These are phyloP conservation scores for Meghimatium bilineatum DNA, from an alignment of 2,888 invertebrate genomes.

Conservation along the genomic window DNA sequence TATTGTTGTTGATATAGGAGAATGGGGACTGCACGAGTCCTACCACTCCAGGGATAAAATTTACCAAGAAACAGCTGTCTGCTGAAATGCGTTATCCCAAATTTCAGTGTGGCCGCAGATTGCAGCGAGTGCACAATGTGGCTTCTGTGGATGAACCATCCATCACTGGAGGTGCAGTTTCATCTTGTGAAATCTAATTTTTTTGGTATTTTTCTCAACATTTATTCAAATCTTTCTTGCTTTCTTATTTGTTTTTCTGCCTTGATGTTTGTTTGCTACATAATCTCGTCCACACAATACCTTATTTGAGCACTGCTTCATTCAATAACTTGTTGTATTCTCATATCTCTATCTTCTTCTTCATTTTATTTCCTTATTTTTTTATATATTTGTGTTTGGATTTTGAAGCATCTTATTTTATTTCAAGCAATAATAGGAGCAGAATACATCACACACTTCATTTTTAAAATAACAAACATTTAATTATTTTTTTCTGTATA, in stretches of 20 bases:
- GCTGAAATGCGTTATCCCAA: slow-evolving; percentile 78
- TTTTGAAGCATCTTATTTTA: too few species aligned
- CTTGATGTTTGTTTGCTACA: background rate
- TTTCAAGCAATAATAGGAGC: too few species aligned
- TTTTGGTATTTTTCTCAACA: background rate
- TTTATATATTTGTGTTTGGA: background rate
- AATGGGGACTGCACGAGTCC: slow-evolving; percentile 87
- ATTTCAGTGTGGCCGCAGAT: slow-evolving; percentile 89
- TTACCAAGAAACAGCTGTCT: slow-evolving; percentile 63
- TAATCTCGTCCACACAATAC: too few species aligned
- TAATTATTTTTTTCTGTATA: too few species aligned
- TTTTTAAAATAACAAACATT: too few species aligned
- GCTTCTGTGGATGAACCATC: slow-evolving; percentile 73
- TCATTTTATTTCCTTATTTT: background rate
- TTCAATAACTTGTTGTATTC: background rate
- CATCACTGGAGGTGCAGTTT: slow-evolving; percentile 65
- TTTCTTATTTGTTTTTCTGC: slow-evolving; percentile 24
- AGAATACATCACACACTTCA: too few species aligned
- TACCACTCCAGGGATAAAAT: slow-evolving; percentile 68
- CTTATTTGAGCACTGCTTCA: slow-evolving; percentile 13
- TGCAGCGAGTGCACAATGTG: slow-evolving; percentile 74
- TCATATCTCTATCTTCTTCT: background rate
- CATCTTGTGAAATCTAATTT: slow-evolving; percentile 13
- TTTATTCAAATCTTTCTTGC: slow-evolving; percentile 31
- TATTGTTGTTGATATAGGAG: slow-evolving; percentile 80